Conservation (phyloP, 2,888 invertebrate species). For the Cataglyphis cursor region DNA sequence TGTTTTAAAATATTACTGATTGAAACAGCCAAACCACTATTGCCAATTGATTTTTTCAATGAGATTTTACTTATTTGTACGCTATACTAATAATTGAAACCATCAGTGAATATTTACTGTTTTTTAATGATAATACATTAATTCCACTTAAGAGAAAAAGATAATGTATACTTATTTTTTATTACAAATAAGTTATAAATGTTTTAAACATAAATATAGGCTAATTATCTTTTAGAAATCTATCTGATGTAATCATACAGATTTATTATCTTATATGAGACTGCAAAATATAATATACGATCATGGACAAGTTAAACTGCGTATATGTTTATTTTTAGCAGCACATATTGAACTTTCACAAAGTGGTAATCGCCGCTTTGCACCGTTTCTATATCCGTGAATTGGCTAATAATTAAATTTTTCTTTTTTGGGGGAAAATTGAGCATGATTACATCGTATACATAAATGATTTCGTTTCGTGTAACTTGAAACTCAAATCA, state of each 20-base stretch:
- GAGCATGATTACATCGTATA: not conserved
- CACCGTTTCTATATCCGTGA: not conserved
- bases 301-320: not conserved
- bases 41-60: not conserved
- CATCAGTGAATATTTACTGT: not conserved
- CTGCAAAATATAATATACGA: not conserved
- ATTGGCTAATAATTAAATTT: not conserved
- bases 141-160: not conserved
- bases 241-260: not conserved
- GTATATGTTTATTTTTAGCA: not conserved
- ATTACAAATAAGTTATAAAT: not conserved
- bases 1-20: not conserved
- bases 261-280: slow-evolving; percentile 3
- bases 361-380: not conserved
- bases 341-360: not conserved
- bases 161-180: not conserved
- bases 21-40: not conserved
- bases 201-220: not conserved
- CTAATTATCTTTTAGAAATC: not conserved
- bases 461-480: not conserved
- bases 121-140: not conserved
- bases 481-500: not conserved
- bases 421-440: not conserved
- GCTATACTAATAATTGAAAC: not conserved
- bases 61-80: not conserved